phyloP scores from a whole-genome alignment of 2,888 invertebrate species.

The Pristionchus japonicus region DNA sequence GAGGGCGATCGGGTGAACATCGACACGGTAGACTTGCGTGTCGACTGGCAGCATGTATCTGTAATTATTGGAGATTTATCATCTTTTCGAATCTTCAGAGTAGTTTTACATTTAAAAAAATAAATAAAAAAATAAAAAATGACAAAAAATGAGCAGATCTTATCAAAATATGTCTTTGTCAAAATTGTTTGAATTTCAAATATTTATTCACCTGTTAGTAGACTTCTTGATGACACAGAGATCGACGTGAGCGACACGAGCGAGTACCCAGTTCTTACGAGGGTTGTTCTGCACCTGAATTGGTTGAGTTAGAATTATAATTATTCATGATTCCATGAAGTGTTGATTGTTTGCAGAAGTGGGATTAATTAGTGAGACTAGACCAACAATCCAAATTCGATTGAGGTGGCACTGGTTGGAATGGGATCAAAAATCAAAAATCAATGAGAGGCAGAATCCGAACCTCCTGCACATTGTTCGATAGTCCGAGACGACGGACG shows the following conservation, averaged over 20 bases:
- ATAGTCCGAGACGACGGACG: slow-evolving; percentile 62
- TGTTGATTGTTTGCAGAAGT: no score
- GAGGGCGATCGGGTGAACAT: slow-evolving; percentile 62
- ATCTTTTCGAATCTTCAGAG: background rate
- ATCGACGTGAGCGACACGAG: slow-evolving; percentile 63
- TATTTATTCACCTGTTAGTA: slow-evolving; percentile 64
- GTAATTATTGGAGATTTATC: slow-evolving; percentile 46
- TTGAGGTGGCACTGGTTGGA: no score
- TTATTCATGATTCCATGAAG: no score
- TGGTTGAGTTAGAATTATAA: no score
- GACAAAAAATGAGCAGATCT: no score
- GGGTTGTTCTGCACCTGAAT: slow-evolving; percentile 40
- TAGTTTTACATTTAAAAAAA: background rate
- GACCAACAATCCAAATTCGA: no score
- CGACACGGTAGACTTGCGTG: slow-evolving; percentile 72
- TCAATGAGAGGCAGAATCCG: background rate
- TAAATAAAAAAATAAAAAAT: background rate
- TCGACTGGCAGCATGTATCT: slow-evolving; percentile 70
- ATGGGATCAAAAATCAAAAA: no score
- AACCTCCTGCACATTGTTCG: slow-evolving; percentile 49
- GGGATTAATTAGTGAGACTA: no score
- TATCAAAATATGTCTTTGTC: no score
- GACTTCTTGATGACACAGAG: slow-evolving; percentile 71
- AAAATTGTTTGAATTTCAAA: no score
- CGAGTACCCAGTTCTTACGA: slow-evolving; percentile 68